phyloP scores from a whole-genome alignment of 1,140 invertebrate genomes.

The Leptinotarsa undecemlineata region DNA sequence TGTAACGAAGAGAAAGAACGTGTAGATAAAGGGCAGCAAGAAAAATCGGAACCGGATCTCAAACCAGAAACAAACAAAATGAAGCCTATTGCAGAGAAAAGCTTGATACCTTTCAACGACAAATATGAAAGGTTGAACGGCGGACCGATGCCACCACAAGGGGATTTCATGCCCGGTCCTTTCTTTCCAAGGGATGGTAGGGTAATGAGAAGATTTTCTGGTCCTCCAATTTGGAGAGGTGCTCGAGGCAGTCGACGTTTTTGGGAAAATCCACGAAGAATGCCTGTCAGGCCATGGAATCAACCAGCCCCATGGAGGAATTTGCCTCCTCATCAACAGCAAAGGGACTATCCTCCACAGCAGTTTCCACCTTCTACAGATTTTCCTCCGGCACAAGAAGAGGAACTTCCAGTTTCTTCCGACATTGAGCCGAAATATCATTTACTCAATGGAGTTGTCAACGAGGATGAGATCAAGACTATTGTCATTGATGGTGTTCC shows the following conservation, averaged over 20 bases:
- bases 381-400: not conserved
- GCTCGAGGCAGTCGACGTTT: conserved; percentile 37
- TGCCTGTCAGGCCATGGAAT: conserved; percentile 40
- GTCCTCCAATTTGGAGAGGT: conserved; percentile 26
- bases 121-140: conserved; percentile 41
- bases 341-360: not conserved
- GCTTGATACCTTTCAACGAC: conserved; percentile 37
- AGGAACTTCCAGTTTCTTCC: conserved; percentile 14
- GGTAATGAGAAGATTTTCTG: conserved; percentile 22
- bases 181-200: conserved; percentile 30
- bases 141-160: conserved; percentile 3
- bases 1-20: conserved; percentile 39
- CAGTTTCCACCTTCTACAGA: not conserved
- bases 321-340: not conserved
- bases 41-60: not conserved
- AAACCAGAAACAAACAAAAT: not conserved
- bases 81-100: not conserved
- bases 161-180: conserved; percentile 1
- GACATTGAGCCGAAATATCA: conserved; percentile 11
- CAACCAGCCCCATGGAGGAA: conserved; percentile 24
- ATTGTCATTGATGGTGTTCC: conserved; percentile 83
- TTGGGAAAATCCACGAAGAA: conserved; percentile 38
- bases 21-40: not conserved
- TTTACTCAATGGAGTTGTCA: conserved; percentile 19
- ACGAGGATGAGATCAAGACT: conserved; percentile 71